A percentile compares a stretch with the other conserved stretches of the same genome.
These are phyloP conservation scores for Plagodis pulveraria DNA, from an alignment of 2,888 invertebrate species.

Conservation along the genomic window DNA sequence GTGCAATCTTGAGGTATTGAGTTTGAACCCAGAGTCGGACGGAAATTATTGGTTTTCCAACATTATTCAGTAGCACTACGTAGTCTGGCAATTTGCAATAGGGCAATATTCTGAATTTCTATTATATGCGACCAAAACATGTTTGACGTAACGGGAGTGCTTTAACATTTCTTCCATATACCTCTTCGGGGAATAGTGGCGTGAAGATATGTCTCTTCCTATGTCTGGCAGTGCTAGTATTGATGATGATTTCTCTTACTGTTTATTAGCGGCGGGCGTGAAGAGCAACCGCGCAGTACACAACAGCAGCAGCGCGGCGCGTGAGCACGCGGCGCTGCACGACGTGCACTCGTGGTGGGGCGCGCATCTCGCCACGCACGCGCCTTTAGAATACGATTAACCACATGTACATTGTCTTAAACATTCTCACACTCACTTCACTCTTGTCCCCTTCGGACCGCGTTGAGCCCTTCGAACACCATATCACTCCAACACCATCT, in stretches of 20 bases:
- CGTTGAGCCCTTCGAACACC: background rate
- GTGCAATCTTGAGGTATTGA: no score
- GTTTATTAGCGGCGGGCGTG: slow-evolving; percentile 42
- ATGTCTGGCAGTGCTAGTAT: background rate
- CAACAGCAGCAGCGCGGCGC: slow-evolving; percentile 37
- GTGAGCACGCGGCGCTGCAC: slow-evolving; percentile 78
- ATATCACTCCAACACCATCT: no score
- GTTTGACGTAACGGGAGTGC: no score
- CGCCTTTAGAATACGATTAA: slow-evolving; percentile 25
- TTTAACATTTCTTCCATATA: no score
- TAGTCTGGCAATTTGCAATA: no score
- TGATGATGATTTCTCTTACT: background rate
- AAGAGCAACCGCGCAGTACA: slow-evolving; percentile 53
- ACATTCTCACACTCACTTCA: background rate
- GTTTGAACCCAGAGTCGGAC: no score
- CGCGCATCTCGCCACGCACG: slow-evolving; percentile 86
- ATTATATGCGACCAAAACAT: no score
- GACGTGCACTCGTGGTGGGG: slow-evolving; percentile 95
- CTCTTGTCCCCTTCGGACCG: background rate
- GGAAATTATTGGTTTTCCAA: no score
- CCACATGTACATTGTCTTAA: background rate
- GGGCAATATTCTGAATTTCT: no score
- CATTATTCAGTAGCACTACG: no score
- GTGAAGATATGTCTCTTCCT: background rate
- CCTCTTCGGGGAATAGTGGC: background rate